Evolutionary conservation across 53 echinoderm and acorn worm genomes (phyloP), one percentile per base, ranked within the genome.

Genomic region (Stichopus horrens): DNA sequence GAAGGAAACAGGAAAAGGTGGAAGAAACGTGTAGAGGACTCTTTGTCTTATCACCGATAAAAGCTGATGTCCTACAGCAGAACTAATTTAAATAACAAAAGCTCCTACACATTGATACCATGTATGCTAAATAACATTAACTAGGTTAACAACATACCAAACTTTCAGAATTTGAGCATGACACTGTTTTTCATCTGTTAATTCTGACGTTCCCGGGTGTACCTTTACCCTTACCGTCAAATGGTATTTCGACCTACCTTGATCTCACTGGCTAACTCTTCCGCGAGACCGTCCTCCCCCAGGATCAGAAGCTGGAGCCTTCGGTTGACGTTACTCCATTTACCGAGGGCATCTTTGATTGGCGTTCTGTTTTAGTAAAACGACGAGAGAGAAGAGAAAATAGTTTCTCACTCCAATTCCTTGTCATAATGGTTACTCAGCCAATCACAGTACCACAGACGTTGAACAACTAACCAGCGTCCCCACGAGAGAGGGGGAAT

Each of bases 271-370:
- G 89, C 92, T 7, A 97, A 89, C 55, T 97, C 95, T 55, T 95
- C 97, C 5, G 95, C 97, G 18, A 97, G 88, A 4, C 97, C 97
- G 75, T 97, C 95, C 60, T 97, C 92, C 21, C 97, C 97, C 18
- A 97, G 73, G 16, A 97, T 82, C 21, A 97, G 79, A 9, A 97
- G 88, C 66, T 90, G 95, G 5, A 97, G 89, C 59, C 88, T 90
- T 77, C 90, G 77, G 65, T 93, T 94, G 5, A 90, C 67, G 55
- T 93, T 84, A 22, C 88, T 85, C 91, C 92, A 94, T 19, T 88
- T 90, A 65, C 89, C 83, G 22, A 76, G 84, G 22, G 84, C n/a
- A 8, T 92, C 90, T 66, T 79, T 88, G 54, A 90, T 86, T 78
- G 88, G 88, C 51, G 92, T 90, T 80, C 94, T 94, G 88, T 8